phyloP scores from a whole-genome alignment of 2,113 vertebrate species.

The Dolichallabes microphthalmus region DNA sequence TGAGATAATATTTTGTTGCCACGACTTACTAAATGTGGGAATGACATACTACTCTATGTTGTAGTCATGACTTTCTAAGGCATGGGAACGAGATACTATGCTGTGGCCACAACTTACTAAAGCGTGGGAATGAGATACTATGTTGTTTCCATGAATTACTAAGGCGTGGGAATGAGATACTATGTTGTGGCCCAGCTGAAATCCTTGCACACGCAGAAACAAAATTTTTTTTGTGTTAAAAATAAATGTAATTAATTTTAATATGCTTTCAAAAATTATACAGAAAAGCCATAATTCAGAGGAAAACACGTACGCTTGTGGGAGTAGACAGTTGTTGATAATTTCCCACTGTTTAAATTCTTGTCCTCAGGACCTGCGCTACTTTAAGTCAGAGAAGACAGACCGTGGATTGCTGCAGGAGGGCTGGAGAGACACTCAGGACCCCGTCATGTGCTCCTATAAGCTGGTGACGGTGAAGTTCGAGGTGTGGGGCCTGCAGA shows the following conservation, averaged over 20 bases:
- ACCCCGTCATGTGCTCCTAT: conserved; percentile 98
- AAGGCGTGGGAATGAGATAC: no score
- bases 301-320: not conserved
- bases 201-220: not conserved
- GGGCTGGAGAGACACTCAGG: conserved; percentile 88
- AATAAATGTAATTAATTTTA: not conserved
- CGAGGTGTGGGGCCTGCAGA: conserved; percentile 98
- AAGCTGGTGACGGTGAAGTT: conserved; percentile 98
- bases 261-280: not conserved
- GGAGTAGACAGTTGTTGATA: not conserved
- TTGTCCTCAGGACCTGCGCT: conserved; percentile 83
- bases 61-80: no score
- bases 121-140: no score
- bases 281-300: not conserved
- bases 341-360: conserved; percentile 3
- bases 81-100: no score
- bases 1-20: no score
- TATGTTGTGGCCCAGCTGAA: not conserved
- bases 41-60: no score
- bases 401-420: conserved; percentile 85
- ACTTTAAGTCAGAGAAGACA: conserved; percentile 94
- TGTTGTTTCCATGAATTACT: no score
- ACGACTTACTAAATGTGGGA: no score
- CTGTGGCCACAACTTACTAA: no score
- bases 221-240: no score